Base-by-base conservation (phyloP, 2,113 vertebrate genomes). In the Bagarius yarrelli region DNA sequence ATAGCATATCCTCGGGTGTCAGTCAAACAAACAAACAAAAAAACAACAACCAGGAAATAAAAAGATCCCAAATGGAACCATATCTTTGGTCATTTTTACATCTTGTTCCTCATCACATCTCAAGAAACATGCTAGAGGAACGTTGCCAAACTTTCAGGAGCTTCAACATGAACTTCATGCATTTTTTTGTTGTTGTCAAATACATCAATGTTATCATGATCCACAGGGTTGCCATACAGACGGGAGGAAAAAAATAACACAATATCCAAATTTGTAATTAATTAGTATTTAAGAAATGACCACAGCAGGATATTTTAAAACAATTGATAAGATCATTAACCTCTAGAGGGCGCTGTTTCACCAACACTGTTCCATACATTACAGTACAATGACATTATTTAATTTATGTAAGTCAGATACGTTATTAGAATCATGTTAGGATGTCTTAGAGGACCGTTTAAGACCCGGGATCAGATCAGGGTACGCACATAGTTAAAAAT, bases 11-110 rank as follows among this genome's bases (percentile, higher is more conserved):
- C 23, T 40, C 71, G 56, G 57, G 18, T 56, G 47, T 52, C 64
- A 59, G 74, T 50, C 60, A 47, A 69, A n/a, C 15, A 59, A 53
- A 57, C 18, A 13, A 34, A 50, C 63, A 8, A 63, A 15, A 15
- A 61, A 6, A 27, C 21, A 5, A 52, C 4, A 69, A 13, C 0
- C 11, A 34, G 9, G 34, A 0, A 36, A 66, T 9, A 5, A n/a
- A 34, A 36, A 4, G 21, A 64, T 34, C n/a, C 25, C 25, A 23
- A 47, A 1, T 47, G 11, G 32, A n/a, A 78, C 30, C 47, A 56
- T 34, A 69, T 83, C 83, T 83, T 85, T 86, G 83, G 81, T 85
- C 53, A 13, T 36, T 75, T 82, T 57, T 61, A 60, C 1, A 30
- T 73, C 66, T 77, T 52, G 60, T 16, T 73, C 61, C 52, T 63